These are phyloP conservation scores for Amiota mariae DNA, from an alignment of 2,888 invertebrate species.

Conservation along the genomic window DNA sequence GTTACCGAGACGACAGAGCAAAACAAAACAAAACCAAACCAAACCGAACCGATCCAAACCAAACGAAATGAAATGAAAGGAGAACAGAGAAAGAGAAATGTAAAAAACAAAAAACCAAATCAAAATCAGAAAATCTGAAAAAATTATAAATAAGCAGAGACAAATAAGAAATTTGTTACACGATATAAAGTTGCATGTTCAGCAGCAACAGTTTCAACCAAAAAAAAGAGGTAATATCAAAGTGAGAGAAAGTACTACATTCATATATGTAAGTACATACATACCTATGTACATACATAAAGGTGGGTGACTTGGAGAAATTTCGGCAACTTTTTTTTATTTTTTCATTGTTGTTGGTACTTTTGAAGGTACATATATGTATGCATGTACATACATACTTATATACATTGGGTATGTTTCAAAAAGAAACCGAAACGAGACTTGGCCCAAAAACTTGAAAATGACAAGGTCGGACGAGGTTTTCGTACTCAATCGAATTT, in stretches of 20 bases:
- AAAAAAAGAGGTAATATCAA: no score
- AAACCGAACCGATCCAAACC: neutral
- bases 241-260: neutral
- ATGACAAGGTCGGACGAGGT: no score
- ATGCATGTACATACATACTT: no score
- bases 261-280: neutral
- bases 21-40: conserved; percentile 7
- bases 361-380: neutral
- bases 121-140: neutral
- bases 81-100: neutral
- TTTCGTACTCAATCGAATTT: no score
- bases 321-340: neutral
- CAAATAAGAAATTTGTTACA: neutral
- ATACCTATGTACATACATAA: neutral
- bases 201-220: conserved; percentile 5
- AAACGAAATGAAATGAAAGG: neutral
- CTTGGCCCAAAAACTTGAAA: no score
- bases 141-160: neutral
- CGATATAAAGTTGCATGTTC: conserved; percentile 2
- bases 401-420: no score
- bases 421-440: no score
- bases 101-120: neutral
- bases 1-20: neutral
- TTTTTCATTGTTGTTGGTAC: neutral
- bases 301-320: neutral